These are phyloP conservation scores for Hydrozoanthus tunicans DNA, from an alignment of 64 coral and sea anemone species.

Conservation along the genomic window DNA sequence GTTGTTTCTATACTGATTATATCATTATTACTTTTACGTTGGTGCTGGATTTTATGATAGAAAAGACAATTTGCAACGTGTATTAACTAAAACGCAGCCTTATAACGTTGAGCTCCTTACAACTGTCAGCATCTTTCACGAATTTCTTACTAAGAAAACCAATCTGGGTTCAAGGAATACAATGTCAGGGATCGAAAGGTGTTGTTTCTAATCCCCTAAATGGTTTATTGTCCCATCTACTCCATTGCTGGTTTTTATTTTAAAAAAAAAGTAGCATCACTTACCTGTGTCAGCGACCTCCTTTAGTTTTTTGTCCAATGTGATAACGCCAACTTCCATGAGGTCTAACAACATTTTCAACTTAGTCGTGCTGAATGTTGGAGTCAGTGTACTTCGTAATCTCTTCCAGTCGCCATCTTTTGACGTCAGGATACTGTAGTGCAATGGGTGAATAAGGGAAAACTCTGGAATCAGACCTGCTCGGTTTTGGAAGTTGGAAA, in stretches of 20 bases:
- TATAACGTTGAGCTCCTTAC: too few relatives aligned
- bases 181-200: too few relatives aligned
- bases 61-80: too few relatives aligned
- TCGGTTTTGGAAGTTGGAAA: conserved; percentile 65
- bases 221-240: not conserved
- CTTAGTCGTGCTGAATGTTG: conserved; percentile 48
- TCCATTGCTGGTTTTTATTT: too few relatives aligned
- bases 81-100: too few relatives aligned
- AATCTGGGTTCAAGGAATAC: too few relatives aligned
- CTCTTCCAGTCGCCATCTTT: conserved; percentile 53
- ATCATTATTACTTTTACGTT: too few relatives aligned
- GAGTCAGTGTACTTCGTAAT: conserved; percentile 48
- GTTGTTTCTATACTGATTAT: too few relatives aligned
- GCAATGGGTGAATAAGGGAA: not conserved
- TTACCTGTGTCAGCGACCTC: conserved; percentile 57
- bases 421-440: not conserved
- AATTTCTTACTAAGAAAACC: too few relatives aligned
- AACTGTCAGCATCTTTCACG: too few relatives aligned
- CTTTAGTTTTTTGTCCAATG: conserved; percentile 31
- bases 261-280: not conserved
- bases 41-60: too few relatives aligned
- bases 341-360: conserved; percentile 57
- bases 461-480: not conserved
- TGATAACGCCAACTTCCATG: conserved; percentile 50
- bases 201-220: not conserved